Evolutionary conservation across 2,888 invertebrate species (phyloP), one percentile per base, ranked within the genome.

Genomic region (Xestia ashworthii): DNA sequence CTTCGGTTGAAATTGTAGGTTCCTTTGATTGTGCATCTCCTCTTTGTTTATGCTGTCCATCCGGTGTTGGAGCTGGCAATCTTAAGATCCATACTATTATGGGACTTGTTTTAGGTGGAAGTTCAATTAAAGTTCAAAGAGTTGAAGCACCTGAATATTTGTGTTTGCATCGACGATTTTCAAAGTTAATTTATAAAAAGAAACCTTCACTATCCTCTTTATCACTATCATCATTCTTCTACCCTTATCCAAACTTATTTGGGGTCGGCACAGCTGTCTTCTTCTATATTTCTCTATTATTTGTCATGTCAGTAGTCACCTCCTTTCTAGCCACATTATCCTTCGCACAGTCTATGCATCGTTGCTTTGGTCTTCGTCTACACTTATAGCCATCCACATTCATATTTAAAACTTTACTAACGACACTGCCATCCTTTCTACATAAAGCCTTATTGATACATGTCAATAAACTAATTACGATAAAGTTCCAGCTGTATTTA

Each of bases 401-500:
- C 25, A 25, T 25, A 41, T 41, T 64, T 41, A 64, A 64, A 64
- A 64, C 22, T 22, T 22, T 62, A 11, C 11, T 19, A 38, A 62
- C 22, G 38, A 22, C 2, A 38, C 32, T 50, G n/a, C 38, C 44
- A 25, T 74, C 12, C 14, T 58, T 25, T 14, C 19, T 25, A 53
- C 38, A 64, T 25, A 71, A 74, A 73, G 25, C 38, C 44, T 65
- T 62, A 67, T 66, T 69, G 38, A 48, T 64, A 62, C 48, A 19
- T 50, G 53, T 60, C 74, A 78, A 75, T 78, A 78, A 69, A 81
- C 70, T 74, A 79, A 85, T 85, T 81, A 82, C 72, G 69, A 78
- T 82, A 80, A 80, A 74, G 73, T 44, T 74, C 74, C 83, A 83
- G 85, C 75, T 87, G 85, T 72, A 79, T 73, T 75, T 71, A 64